A percentile compares a stretch with the other conserved stretches of the same genome.
phyloP scores from a whole-genome alignment of 2,888 invertebrate species.

The Drosophila mulleri region DNA sequence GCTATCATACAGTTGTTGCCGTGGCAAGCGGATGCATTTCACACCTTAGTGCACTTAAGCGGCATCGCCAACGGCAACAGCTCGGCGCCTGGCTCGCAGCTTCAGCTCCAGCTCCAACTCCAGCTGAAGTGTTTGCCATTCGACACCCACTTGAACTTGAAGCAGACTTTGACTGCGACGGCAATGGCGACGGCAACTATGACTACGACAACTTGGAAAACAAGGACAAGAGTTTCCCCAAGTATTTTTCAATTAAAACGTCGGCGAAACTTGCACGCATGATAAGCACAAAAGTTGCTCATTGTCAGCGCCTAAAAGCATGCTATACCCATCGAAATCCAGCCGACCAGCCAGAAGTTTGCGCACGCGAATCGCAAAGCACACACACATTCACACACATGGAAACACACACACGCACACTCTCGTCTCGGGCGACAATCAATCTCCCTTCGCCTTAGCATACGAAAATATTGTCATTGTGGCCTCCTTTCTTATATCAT shows the following conservation, averaged over 20 bases:
- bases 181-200: slow-evolving; percentile 13
- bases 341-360: slow-evolving; percentile 51
- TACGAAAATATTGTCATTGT: slow-evolving; percentile 58
- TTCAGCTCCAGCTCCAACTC: too few relatives aligned
- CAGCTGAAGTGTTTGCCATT: slow-evolving; percentile 61
- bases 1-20: slow-evolving; percentile 21
- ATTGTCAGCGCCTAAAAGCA: slow-evolving; percentile 74
- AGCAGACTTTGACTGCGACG: slow-evolving; percentile 24
- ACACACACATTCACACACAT: slow-evolving; percentile 9
- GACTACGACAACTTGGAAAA: slow-evolving; percentile 18
- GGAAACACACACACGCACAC: not conserved
- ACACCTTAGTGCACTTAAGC: slow-evolving; percentile 70
- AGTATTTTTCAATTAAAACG: slow-evolving; percentile 80
- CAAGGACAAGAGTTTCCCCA: slow-evolving; percentile 57
- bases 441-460: slow-evolving; percentile 64
- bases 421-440: slow-evolving; percentile 62
- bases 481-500: slow-evolving; percentile 30
- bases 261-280: slow-evolving; percentile 74
- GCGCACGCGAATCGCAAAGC: slow-evolving; percentile 29
- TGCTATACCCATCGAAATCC: slow-evolving; percentile 43
- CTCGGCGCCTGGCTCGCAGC: slow-evolving; percentile 13
- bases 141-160: slow-evolving; percentile 70
- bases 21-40: slow-evolving; percentile 52
- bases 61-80: slow-evolving; percentile 28
- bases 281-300: slow-evolving; percentile 74